These are phyloP conservation scores for Campylorhamphus procurvoides DNA, from an alignment of 2,113 vertebrate species.

Conservation along the genomic window DNA sequence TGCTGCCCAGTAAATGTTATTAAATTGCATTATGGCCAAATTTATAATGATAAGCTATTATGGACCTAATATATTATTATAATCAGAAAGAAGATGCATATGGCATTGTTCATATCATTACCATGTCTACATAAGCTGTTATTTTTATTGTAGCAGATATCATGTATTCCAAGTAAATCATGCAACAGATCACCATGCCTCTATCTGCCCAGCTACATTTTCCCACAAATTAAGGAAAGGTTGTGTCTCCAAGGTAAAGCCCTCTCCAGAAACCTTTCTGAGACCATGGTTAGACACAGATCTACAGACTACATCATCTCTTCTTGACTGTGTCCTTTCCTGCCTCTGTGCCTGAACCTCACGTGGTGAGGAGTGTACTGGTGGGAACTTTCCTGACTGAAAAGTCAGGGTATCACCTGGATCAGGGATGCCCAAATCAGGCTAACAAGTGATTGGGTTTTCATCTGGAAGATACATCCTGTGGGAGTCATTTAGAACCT, in stretches of 20 bases:
- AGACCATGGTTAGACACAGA: background rate
- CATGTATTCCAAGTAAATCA: background rate
- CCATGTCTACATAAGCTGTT: background rate
- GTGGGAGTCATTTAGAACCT: background rate
- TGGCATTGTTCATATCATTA: background rate
- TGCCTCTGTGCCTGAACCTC: background rate
- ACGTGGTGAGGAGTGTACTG: background rate
- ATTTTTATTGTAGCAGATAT: background rate
- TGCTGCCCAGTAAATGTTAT: background rate
- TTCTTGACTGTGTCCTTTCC: background rate
- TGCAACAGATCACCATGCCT: background rate
- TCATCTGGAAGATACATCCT: background rate
- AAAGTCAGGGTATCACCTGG: background rate
- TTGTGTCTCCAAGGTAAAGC: background rate
- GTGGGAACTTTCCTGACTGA: background rate
- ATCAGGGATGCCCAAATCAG: background rate
- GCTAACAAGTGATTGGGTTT: background rate
- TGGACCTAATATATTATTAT: background rate
- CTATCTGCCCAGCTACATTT: background rate
- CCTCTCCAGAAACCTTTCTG: background rate
- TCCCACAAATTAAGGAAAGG: background rate
- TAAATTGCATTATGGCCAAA: background rate
- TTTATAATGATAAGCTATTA: background rate
- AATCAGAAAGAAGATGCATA: background rate
- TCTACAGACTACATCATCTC: background rate